These are phyloP conservation scores for Cephus nigrinus DNA, from an alignment of 2,888 invertebrate species.

Conservation along the genomic window DNA sequence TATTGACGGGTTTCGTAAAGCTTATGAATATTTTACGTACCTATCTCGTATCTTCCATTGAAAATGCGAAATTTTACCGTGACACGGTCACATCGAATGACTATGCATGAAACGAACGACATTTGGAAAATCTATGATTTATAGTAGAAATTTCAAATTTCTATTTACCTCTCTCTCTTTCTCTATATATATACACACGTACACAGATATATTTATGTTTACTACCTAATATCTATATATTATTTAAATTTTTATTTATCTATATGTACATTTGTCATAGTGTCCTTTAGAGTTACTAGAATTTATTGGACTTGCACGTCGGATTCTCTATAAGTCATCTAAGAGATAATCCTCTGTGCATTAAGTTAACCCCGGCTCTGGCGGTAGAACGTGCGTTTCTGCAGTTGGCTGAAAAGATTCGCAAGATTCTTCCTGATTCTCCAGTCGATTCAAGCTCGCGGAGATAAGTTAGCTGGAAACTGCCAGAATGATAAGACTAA, in stretches of 20 bases:
- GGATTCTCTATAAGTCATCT: neutral
- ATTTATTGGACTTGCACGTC: neutral
- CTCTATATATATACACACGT: too few relatives aligned
- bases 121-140: neutral
- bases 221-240: too few relatives aligned
- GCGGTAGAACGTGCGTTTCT: neutral
- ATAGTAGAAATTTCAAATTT: too few relatives aligned
- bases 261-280: neutral
- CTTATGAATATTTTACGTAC: conserved; percentile 65
- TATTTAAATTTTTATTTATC: too few relatives aligned
- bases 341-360: neutral
- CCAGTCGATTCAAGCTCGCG: neutral
- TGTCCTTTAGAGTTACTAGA: neutral
- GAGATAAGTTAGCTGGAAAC: neutral
- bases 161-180: too few relatives aligned
- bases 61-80: neutral
- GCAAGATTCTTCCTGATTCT: neutral
- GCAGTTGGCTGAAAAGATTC: neutral
- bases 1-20: conserved; percentile 66
- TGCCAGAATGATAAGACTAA: neutral
- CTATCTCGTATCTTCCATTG: conserved; percentile 4
- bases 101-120: neutral
- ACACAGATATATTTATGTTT: too few relatives aligned
- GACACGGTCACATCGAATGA: neutral
- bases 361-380: neutral